Percentiles rank a stretch among this genome's conserved stretches.
phyloP scores from a whole-genome alignment of 1,140 invertebrate genomes.

The Drosophila insularis region DNA sequence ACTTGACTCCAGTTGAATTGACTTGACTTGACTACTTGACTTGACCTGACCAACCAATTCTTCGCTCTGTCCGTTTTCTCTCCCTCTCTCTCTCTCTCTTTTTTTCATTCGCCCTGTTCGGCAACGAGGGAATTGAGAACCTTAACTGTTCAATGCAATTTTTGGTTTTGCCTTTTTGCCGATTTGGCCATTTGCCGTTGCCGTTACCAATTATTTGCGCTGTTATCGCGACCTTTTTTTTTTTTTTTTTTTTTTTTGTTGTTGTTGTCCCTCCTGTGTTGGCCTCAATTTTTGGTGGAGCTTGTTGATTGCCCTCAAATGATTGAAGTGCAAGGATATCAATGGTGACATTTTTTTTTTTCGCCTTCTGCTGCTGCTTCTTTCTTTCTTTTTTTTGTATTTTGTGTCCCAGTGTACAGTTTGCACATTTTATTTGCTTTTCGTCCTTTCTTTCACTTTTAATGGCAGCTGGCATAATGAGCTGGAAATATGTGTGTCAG shows the following conservation, averaged over 20 bases:
- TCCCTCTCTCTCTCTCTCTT: not conserved
- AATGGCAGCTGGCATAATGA: slow-evolving; percentile 73
- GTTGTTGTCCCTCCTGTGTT: slow-evolving; percentile 28
- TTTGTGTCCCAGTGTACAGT: slow-evolving; percentile 39
- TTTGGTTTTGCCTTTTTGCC: slow-evolving; percentile 20
- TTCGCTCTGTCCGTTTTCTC: not conserved
- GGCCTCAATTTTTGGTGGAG: slow-evolving; percentile 63
- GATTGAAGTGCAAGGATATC: slow-evolving; percentile 69
- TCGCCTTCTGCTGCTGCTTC: too few species aligned
- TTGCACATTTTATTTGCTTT: slow-evolving; percentile 9
- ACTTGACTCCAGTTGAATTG: slow-evolving; percentile 4
- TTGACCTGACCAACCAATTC: not conserved
- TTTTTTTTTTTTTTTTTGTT: too few species aligned
- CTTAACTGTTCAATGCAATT: slow-evolving; percentile 71
- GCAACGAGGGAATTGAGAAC: slow-evolving; percentile 24
- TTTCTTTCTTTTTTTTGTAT: not conserved
- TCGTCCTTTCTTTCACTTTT: slow-evolving; percentile 64
- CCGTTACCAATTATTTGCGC: slow-evolving; percentile 69
- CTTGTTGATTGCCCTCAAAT: slow-evolving; percentile 61
- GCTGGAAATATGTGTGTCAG: slow-evolving; percentile 56
- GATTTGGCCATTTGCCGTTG: slow-evolving; percentile 27
- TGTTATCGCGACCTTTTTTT: slow-evolving; percentile 74
- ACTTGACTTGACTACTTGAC: slow-evolving; percentile 8
- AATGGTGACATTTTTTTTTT: slow-evolving; percentile 2
- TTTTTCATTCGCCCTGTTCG: not conserved